phyloP scores from a whole-genome alignment of 2,888 invertebrate genomes.

The Tolmerus cingulatus region DNA sequence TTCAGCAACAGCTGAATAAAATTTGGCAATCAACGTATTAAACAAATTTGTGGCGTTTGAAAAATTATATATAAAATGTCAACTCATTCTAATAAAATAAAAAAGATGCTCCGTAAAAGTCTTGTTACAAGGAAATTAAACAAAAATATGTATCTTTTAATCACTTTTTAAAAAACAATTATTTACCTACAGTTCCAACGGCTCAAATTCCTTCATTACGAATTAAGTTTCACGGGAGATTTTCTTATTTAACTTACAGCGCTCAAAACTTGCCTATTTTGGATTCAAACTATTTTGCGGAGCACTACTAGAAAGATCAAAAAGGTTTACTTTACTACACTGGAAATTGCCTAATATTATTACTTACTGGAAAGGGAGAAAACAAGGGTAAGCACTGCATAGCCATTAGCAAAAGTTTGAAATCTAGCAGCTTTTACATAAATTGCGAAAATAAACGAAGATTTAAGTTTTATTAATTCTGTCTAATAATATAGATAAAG shows the following conservation, averaged over 20 bases:
- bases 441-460: too few species aligned
- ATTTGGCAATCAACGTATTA: too few species aligned
- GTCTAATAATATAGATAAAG: not conserved
- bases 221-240: too few species aligned
- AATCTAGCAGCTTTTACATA: not conserved
- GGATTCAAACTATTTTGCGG: not conserved
- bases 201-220: too few species aligned
- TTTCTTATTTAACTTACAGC: not conserved
- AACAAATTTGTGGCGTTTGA: not conserved
- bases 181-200: too few species aligned
- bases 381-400: not conserved
- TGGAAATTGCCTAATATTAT: not conserved
- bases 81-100: not conserved
- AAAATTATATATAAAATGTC: not conserved
- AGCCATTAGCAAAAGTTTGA: not conserved
- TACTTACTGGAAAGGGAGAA: not conserved
- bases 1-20: too few species aligned
- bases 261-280: not conserved
- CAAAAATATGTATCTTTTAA: too few species aligned
- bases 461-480: too few species aligned
- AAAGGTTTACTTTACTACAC: not conserved
- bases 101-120: not conserved
- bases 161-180: too few species aligned
- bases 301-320: not conserved
- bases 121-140: too few species aligned